Percentiles rank a stretch among this genome's conserved stretches.
These are phyloP conservation scores for Drosophila truncata DNA, from an alignment of 1,140 invertebrate species.

Conservation along the genomic window DNA sequence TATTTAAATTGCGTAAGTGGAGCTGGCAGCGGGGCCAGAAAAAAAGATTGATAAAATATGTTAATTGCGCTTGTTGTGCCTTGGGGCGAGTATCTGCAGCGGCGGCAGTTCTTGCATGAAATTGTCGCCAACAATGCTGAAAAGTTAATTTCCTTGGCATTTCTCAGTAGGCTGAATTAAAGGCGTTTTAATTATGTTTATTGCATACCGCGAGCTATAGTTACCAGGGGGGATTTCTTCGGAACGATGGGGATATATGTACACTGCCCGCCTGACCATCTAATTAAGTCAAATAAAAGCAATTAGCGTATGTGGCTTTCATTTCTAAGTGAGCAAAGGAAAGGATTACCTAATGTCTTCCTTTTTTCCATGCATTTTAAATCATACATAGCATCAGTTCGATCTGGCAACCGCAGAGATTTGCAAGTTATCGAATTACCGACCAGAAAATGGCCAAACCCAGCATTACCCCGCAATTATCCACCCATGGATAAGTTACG, in stretches of 20 bases:
- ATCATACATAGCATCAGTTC: background rate
- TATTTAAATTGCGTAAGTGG: conserved; percentile 82
- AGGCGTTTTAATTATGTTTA: conserved; percentile 80
- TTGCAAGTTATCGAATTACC: conserved; percentile 11
- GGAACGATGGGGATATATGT: background rate
- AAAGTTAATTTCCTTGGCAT: conserved; percentile 78
- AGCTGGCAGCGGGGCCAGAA: conserved; percentile 42
- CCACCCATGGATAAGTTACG: conserved; percentile 1
- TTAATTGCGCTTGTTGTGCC: conserved; percentile 73
- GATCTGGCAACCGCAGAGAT: background rate
- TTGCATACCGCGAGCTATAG: conserved; percentile 42
- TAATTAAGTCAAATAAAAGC: conserved; percentile 22
- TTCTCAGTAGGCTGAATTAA: conserved; percentile 57
- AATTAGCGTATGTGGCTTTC: no score
- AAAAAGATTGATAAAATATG: conserved; percentile 83
- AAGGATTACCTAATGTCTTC: no score
- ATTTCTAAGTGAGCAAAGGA: background rate
- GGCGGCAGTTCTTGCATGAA: conserved; percentile 55
- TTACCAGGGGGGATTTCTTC: background rate
- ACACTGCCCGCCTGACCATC: background rate
- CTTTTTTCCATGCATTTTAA: no score
- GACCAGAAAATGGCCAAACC: conserved; percentile 1
- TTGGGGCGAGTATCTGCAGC: conserved; percentile 38
- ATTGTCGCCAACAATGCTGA: conserved; percentile 80
- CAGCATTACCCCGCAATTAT: conserved; percentile 9